Percentiles rank a stretch among this genome's conserved stretches.
Conservation (phyloP, 2,797 vertebrate genomes). For the Enteromius paludinosus region DNA sequence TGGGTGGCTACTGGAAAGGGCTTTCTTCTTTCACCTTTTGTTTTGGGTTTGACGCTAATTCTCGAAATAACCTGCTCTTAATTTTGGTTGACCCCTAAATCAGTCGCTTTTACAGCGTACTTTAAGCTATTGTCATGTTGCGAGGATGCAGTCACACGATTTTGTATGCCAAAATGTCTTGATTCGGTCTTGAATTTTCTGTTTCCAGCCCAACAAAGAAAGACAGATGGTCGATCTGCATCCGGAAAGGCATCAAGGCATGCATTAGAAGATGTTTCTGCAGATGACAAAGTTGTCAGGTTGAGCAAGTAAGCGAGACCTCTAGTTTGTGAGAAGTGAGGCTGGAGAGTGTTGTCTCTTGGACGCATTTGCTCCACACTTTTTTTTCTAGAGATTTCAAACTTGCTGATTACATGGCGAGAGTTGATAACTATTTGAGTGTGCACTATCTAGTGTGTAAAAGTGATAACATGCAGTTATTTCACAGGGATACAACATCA, state of each 20-base stretch:
- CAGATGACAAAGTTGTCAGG: constrained; percentile 51
- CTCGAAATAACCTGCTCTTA: neutral
- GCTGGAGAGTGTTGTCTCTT: neutral
- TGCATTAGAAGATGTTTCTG: constrained; percentile 33
- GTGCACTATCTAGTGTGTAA: neutral
- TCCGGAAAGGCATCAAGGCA: constrained; percentile 43
- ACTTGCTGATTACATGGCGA: neutral
- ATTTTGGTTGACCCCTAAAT: too few species aligned
- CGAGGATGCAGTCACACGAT: neutral
- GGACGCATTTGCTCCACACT: neutral
- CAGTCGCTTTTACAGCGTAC: neutral
- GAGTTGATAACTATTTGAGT: neutral
- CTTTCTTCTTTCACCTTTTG: neutral
- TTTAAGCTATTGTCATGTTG: neutral
- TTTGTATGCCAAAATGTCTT: neutral
- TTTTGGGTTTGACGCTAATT: neutral
- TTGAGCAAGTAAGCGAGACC: constrained; percentile 64
- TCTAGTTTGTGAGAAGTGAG: neutral
- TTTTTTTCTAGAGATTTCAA: neutral
- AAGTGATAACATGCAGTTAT: neutral
- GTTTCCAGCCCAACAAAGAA: constrained; percentile 28
- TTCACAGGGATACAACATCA: constrained; percentile 56
- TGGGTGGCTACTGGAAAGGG: neutral
- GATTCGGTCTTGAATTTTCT: neutral
- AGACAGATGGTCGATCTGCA: constrained; percentile 22